phyloP scores from a whole-genome alignment of 2,113 vertebrate species.

The Ahaetulla prasina region DNA sequence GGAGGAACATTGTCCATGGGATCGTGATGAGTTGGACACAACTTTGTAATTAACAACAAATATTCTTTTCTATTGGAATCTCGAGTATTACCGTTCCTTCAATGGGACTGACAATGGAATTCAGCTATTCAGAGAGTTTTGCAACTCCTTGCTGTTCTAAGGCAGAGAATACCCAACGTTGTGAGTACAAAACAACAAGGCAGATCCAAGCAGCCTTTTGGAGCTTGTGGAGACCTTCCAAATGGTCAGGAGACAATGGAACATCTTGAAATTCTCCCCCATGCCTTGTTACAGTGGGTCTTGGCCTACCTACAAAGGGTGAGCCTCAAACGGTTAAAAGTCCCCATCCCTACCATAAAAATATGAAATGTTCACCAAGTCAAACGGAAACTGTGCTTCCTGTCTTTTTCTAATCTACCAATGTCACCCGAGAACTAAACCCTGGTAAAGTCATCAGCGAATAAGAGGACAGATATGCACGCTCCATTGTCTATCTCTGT shows the following conservation, averaged over 20 bases:
- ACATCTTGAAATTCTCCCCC: neutral
- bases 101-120: neutral
- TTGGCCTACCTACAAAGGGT: neutral
- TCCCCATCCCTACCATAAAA: neutral
- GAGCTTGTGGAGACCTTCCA: neutral
- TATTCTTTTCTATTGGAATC: neutral
- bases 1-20: no score
- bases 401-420: neutral
- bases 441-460: neutral
- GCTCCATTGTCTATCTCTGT: neutral
- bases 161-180: neutral
- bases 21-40: no score
- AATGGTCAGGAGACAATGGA: neutral
- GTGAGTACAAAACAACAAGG: neutral
- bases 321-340: neutral
- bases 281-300: neutral
- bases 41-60: neutral
- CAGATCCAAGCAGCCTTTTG: neutral
- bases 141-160: neutral
- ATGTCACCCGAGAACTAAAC: neutral
- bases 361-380: neutral
- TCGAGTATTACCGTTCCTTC: neutral
- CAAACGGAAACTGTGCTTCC: neutral
- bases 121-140: no score
- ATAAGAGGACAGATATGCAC: neutral